A percentile compares a stretch with the other conserved stretches of the same genome.
These are phyloP conservation scores for Contarinia nasturtii DNA, from an alignment of 1,140 invertebrate genomes.

Conservation along the genomic window DNA sequence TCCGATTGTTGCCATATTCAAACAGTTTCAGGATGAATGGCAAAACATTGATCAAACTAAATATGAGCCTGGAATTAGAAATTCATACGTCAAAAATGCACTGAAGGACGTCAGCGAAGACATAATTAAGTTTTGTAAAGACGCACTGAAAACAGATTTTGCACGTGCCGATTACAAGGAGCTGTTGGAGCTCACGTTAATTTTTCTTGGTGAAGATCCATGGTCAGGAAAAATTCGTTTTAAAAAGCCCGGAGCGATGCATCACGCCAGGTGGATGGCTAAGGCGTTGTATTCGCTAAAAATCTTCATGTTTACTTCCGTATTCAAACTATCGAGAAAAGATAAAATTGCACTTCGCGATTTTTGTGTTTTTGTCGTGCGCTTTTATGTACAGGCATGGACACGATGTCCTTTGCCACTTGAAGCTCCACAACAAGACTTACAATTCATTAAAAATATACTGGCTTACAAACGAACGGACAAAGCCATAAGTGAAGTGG, in stretches of 20 bases:
- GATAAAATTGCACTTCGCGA: not conserved
- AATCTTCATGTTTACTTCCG: slow-evolving; percentile 8
- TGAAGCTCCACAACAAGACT: not conserved
- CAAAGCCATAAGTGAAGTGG: not conserved
- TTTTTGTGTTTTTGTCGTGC: not conserved
- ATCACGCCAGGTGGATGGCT: slow-evolving; percentile 18
- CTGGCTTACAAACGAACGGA: not conserved
- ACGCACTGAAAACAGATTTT: slow-evolving; percentile 9
- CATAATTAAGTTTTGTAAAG: slow-evolving; percentile 7
- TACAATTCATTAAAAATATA: not conserved
- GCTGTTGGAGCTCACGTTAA: slow-evolving; percentile 19
- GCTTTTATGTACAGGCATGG: not conserved
- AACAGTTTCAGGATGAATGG: slow-evolving; percentile 12
- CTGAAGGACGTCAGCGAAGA: slow-evolving; percentile 2
- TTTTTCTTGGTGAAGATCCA: slow-evolving; percentile 21
- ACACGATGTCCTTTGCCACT: not conserved
- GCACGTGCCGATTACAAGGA: slow-evolving; percentile 20
- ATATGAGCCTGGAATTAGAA: not conserved
- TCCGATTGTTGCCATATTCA: slow-evolving; percentile 4
- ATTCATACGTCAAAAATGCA: not conserved
- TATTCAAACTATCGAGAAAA: not conserved
- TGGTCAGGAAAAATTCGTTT: slow-evolving; percentile 15
- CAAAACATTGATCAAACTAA: slow-evolving; percentile 8
- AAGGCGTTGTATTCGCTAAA: slow-evolving; percentile 23
- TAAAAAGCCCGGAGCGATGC: slow-evolving; percentile 18